Conservation (phyloP, 2,797 vertebrate genomes). For the Sardinella longiceps region DNA sequence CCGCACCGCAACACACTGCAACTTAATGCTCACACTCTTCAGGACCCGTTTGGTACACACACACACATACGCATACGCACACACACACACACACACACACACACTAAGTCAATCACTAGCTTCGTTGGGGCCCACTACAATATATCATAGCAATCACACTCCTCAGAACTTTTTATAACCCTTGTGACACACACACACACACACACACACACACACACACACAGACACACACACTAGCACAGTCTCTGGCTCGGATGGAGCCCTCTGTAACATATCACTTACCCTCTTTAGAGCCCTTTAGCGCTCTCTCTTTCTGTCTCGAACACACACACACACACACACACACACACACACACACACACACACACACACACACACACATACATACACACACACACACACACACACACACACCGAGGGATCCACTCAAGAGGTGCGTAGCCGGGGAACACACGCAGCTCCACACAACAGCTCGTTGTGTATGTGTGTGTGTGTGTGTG, state of each 20-base stretch:
- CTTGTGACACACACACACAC: constrained; percentile 28
- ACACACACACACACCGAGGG: no score
- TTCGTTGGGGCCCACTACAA: neutral
- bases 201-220: constrained; percentile 23
- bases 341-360: constrained; percentile 12
- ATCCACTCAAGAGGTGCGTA: no score
- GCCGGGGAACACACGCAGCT: no score
- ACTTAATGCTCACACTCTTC: neutral
- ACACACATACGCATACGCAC: neutral
- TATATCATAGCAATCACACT: neutral
- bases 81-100: neutral
- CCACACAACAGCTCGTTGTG: no score
- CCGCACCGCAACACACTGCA: neutral
- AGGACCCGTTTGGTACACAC: neutral
- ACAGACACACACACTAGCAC: neutral
- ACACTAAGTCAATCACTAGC: neutral
- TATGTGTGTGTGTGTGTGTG: neutral
- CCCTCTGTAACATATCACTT: no score
- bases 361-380: no score
- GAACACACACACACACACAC: neutral
- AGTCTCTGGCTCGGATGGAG: no score
- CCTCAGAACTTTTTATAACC: neutral
- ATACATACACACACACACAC: no score
- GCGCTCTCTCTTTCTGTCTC: neutral
- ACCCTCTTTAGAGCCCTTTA: no score